Evolutionary conservation across 2,113 vertebrate species (phyloP), one percentile per base, ranked within the genome.

Genomic region (Alectura lathami): DNA sequence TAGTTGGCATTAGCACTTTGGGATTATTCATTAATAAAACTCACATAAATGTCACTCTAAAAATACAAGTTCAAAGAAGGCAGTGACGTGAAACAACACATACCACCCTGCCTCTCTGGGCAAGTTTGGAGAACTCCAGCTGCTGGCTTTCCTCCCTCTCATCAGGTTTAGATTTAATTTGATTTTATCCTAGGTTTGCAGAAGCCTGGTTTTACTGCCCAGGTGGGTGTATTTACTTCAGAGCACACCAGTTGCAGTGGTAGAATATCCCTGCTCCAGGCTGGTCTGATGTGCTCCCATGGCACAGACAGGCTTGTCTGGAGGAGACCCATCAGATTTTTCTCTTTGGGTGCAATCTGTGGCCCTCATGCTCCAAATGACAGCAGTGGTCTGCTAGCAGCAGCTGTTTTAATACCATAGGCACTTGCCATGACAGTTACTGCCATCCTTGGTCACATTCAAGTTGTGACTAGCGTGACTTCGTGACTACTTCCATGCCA

Each of bases 11-110:
- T 86, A 78, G 79, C 69, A 91, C 75, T 85, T 78, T 15, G 40
- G 48, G 86, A 86, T 96, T 94, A 94, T 62, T 91, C 83, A 96
- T 96, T 95, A 92, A 96, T 93, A 91, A 93, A 93, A 83, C 59
- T 94, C 89, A 83, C 38, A 86, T 45, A 94, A 73, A 94, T 47
- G 32, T 69, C 56, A 90, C 40, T 83, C 72, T 81, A 81, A 77
- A 95, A 93, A 86, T 15, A 36, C 12, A 83, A 90, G 64, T 94
- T 95, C 93, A 95, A 96, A 94, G 95, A 69, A 69, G 26, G 73
- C 60, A 95, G 53, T 68, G 86, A 90, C 0, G 6, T 93, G 90
- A 90, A 96, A 94, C 6, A 0, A 7, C 53, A 83, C 85, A 85
- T 77, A 77, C 26, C 74, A 32, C 40, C 38, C 17, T 75, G 86